Percentiles rank a stretch among this genome's conserved stretches.
Conservation (phyloP, 2,113 vertebrate genomes). For the Callipepla californica region DNA sequence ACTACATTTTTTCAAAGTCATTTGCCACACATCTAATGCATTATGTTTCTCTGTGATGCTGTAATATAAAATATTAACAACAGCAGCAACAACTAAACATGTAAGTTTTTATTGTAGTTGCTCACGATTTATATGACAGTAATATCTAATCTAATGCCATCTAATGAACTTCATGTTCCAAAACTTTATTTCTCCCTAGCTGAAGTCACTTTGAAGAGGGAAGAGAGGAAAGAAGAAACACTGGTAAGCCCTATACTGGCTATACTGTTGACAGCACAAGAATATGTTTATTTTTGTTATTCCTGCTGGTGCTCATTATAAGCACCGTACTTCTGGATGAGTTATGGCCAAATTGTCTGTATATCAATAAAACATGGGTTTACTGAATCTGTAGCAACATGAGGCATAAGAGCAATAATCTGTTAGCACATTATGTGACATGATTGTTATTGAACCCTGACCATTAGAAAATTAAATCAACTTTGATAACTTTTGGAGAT, state of each 20-base stretch:
- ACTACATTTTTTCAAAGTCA: neutral
- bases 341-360: constrained; percentile 1
- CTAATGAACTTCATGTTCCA: neutral
- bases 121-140: neutral
- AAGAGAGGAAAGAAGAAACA: neutral
- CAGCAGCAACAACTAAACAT: neutral
- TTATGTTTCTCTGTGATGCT: neutral
- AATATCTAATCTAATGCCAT: neutral
- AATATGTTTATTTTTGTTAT: constrained; percentile 56
- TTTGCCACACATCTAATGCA: neutral
- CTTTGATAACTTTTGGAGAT: constrained; percentile 80
- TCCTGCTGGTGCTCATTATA: constrained; percentile 55
- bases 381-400: constrained; percentile 10
- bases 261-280: constrained; percentile 20
- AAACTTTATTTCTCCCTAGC: neutral
- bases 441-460: constrained; percentile 71
- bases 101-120: neutral
- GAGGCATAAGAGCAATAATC: constrained; percentile 24
- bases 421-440: constrained; percentile 44
- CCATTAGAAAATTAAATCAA: constrained; percentile 76
- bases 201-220: neutral
- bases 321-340: neutral
- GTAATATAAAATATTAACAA: constrained; percentile 10
- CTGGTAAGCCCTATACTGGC: neutral
- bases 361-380: constrained; percentile 43